A percentile compares a stretch with the other conserved stretches of the same genome.
These are phyloP conservation scores for Troilus luridus DNA, from an alignment of 2,888 invertebrate genomes.

Conservation along the genomic window DNA sequence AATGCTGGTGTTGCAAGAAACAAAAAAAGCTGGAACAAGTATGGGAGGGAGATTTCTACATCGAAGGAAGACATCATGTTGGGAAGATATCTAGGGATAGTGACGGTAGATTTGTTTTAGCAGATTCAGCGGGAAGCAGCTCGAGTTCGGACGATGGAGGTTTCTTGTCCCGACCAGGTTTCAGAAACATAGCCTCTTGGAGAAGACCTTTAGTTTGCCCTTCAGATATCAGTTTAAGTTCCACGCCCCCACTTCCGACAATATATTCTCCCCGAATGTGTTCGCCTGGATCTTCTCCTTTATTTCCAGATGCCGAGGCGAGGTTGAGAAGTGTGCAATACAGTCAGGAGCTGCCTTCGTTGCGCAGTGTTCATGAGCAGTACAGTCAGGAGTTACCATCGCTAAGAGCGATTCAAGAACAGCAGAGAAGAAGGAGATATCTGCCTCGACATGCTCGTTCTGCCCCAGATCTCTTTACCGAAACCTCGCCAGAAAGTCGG, in stretches of 20 bases:
- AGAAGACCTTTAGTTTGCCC: conserved; percentile 77
- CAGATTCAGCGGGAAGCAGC: conserved; percentile 73
- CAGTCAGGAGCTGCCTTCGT: conserved; percentile 80
- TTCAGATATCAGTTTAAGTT: conserved; percentile 78
- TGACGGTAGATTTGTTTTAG: conserved; percentile 82
- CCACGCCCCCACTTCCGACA: conserved; percentile 68
- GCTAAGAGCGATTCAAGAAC: conserved; percentile 80
- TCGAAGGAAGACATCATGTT: conserved; percentile 68
- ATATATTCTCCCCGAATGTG: conserved; percentile 69
- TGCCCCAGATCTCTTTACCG: conserved; percentile 74
- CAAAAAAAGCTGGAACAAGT: conserved; percentile 59
- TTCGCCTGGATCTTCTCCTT: conserved; percentile 75
- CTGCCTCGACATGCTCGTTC: conserved; percentile 78
- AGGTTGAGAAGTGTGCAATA: conserved; percentile 74
- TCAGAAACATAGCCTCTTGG: conserved; percentile 75
- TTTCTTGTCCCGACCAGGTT: conserved; percentile 77
- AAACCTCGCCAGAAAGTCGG: conserved; percentile 89
- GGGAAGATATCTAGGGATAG: conserved; percentile 81
- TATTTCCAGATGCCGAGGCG: conserved; percentile 75
- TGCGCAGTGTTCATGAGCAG: conserved; percentile 77
- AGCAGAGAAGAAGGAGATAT: conserved; percentile 73
- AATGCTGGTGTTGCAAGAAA: conserved; percentile 66
- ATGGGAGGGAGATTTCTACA: conserved; percentile 64
- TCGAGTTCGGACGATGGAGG: conserved; percentile 87
- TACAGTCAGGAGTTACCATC: conserved; percentile 83